These are phyloP conservation scores for Nothocercus nigrocapillus DNA, from an alignment of 2,113 vertebrate species.

Conservation along the genomic window DNA sequence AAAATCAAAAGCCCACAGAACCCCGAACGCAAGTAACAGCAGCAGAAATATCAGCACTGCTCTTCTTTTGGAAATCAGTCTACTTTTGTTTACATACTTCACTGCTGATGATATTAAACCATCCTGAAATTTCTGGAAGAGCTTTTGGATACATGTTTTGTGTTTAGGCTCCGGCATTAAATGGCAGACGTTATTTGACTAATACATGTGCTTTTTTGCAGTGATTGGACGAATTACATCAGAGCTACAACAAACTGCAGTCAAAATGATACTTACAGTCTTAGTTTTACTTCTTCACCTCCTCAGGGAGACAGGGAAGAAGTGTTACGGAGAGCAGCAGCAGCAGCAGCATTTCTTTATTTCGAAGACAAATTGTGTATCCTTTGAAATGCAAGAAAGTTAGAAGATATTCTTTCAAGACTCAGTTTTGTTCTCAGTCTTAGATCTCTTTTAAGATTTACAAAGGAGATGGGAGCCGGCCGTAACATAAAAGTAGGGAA, in stretches of 20 bases:
- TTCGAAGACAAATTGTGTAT: background rate
- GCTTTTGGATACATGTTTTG: background rate
- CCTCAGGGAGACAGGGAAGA: background rate
- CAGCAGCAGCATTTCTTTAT: background rate
- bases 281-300: background rate
- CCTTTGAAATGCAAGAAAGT: constrained; percentile 31
- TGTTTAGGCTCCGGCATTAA: background rate
- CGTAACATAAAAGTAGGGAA: background rate
- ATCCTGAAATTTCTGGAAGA: background rate
- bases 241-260: background rate
- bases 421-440: constrained; percentile 15
- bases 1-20: background rate
- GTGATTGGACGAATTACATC: background rate
- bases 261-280: background rate
- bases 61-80: background rate
- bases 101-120: background rate
- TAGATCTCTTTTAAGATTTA: background rate
- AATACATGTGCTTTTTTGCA: background rate
- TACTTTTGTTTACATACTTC: background rate
- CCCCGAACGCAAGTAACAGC: background rate
- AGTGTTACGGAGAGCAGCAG: background rate
- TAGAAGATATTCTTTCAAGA: background rate
- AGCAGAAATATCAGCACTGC: background rate
- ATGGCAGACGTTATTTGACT: background rate
- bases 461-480: background rate